A percentile compares a stretch with the other conserved stretches of the same genome.
phyloP scores from a whole-genome alignment of 2,113 vertebrate genomes.

The Todiramphus chloris region DNA sequence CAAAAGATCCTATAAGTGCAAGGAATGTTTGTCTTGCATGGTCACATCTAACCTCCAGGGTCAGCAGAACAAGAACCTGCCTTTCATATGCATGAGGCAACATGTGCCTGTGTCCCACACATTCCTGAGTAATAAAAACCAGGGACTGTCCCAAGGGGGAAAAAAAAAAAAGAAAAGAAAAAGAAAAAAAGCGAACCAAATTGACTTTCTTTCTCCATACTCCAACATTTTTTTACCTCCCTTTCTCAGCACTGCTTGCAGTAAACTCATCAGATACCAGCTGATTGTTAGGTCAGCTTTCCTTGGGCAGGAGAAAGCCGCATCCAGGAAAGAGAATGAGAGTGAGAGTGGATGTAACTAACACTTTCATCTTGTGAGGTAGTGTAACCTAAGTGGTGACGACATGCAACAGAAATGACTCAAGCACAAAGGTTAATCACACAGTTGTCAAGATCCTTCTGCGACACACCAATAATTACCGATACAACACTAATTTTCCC shows the following conservation, averaged over 20 bases:
- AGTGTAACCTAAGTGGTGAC: background rate
- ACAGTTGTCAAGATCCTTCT: background rate
- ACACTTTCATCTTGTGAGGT: background rate
- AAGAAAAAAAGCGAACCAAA: background rate
- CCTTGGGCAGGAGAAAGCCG: background rate
- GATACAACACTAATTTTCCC: background rate
- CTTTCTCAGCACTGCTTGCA: background rate
- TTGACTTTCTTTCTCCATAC: background rate
- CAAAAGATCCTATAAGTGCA: background rate
- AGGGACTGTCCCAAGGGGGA: constrained; percentile 25
- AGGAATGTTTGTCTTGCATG: background rate
- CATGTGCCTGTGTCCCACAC: constrained; percentile 27
- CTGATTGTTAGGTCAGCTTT: background rate
- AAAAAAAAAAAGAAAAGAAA: background rate
- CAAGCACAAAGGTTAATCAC: background rate
- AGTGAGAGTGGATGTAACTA: background rate
- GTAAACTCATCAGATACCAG: background rate
- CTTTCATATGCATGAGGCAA: constrained; percentile 52
- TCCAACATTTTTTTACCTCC: background rate
- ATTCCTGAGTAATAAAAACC: constrained; percentile 72
- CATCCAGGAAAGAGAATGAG: background rate
- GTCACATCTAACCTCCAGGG: constrained; percentile 38
- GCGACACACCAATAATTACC: background rate
- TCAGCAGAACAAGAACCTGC: background rate
- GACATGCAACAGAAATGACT: background rate